Evolutionary conservation across 2,797 vertebrate species (phyloP).

Genomic region (Channa striata): DNA sequence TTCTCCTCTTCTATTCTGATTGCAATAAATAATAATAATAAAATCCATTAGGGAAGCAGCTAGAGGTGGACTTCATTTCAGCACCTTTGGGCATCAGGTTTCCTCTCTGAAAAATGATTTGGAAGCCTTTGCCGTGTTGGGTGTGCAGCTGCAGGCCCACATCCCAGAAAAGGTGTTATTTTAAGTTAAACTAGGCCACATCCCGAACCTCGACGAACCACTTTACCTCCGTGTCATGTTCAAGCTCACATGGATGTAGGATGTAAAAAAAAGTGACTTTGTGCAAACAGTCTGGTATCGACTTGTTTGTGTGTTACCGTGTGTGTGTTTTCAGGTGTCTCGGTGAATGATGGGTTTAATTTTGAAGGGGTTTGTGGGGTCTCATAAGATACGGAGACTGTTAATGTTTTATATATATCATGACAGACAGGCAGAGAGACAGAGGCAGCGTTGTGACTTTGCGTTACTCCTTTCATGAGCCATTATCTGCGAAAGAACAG

Average conservation of each 20-base stretch:
- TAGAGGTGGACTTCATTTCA: slow-evolving; percentile 49
- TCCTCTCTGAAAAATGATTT: slow-evolving; percentile 41
- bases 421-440: slow-evolving; percentile 2
- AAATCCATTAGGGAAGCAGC: slow-evolving; percentile 27
- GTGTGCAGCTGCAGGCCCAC: slow-evolving; percentile 34
- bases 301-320: slow-evolving; percentile 1
- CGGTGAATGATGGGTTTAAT: slow-evolving; percentile 75
- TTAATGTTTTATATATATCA: slow-evolving; percentile 67
- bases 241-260: slow-evolving; percentile 36
- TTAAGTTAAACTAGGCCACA: slow-evolving; percentile 72
- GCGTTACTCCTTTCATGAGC: slow-evolving; percentile 11
- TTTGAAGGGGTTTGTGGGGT: slow-evolving; percentile 53
- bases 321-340: slow-evolving; percentile 47
- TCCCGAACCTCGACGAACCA: slow-evolving; percentile 56
- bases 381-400: slow-evolving; percentile 39
- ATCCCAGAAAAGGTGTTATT: slow-evolving; percentile 66
- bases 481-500: slow-evolving; percentile 21
- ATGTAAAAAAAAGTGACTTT: slow-evolving; percentile 43
- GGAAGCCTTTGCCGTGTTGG: slow-evolving; percentile 38
- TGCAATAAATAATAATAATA: slow-evolving; percentile 28
- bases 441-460: slow-evolving; percentile 25
- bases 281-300: not conserved
- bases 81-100: slow-evolving; percentile 45
- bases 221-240: slow-evolving; percentile 44
- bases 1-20: slow-evolving; percentile 23